Percentiles rank a stretch among this genome's conserved stretches.
phyloP scores from a whole-genome alignment of 2,888 invertebrate genomes.

The Aspidiotus rigidus region DNA sequence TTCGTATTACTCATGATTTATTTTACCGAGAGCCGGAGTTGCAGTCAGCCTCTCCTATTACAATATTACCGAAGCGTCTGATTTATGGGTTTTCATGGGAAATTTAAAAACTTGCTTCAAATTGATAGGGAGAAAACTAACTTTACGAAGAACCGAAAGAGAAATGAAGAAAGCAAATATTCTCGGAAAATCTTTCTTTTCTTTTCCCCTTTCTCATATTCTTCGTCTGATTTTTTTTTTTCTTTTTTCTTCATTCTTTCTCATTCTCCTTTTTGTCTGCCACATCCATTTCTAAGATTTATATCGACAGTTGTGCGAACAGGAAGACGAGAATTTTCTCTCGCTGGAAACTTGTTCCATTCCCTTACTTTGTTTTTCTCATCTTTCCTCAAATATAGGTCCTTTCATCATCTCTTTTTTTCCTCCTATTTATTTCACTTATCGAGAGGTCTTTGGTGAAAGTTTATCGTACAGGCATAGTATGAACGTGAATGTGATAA shows the following conservation, averaged over 20 bases:
- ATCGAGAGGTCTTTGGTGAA: no score
- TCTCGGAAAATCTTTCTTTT: conserved; percentile 11
- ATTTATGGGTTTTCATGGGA: conserved; percentile 28
- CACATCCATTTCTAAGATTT: conserved; percentile 27
- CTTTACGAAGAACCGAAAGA: conserved; percentile 3
- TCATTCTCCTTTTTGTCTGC: conserved; percentile 8
- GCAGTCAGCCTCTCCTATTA: conserved; percentile 23
- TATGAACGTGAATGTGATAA: no score
- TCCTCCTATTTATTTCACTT: no score
- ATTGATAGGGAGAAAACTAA: conserved; percentile 23
- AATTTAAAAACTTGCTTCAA: conserved; percentile 27
- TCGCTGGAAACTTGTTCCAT: not conserved
- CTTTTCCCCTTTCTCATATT: not conserved
- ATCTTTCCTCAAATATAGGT: not conserved
- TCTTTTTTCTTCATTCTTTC: conserved; percentile 16
- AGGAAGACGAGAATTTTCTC: conserved; percentile 17
- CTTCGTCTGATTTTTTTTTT: not conserved
- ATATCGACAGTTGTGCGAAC: conserved; percentile 28
- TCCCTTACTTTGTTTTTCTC: conserved; percentile 1
- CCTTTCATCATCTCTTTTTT: no score
- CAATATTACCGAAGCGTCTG: conserved; percentile 25
- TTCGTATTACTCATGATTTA: conserved; percentile 24
- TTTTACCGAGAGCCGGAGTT: not conserved
- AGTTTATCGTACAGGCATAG: no score
- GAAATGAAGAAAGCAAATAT: conserved; percentile 8